phyloP scores from a whole-genome alignment of 2,888 invertebrate species.

The Amblyteles armatorius region DNA sequence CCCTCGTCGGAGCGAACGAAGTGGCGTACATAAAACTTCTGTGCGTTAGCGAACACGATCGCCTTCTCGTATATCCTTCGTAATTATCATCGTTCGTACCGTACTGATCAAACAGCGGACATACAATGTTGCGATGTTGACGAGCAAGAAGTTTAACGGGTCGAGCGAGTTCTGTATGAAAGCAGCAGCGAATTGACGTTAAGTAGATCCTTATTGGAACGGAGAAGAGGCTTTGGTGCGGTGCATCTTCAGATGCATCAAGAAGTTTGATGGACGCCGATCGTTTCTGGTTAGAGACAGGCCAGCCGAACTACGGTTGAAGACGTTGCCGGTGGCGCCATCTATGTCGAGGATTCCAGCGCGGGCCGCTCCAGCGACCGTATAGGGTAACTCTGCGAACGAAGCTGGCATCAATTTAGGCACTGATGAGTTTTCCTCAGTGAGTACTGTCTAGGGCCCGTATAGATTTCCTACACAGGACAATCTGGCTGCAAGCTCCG shows the following conservation, averaged over 20 bases:
- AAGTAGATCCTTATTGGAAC: neutral
- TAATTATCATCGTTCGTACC: slow-evolving; percentile 27
- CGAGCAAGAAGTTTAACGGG: neutral
- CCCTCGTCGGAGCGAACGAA: neutral
- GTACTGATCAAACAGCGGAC: neutral
- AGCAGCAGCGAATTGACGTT: neutral
- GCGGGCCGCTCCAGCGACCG: neutral
- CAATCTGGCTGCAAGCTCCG: no score
- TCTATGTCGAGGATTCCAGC: no score
- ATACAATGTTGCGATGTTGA: slow-evolving; percentile 18
- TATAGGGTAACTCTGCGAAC: neutral
- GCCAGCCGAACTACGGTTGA: no score
- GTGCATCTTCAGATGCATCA: neutral
- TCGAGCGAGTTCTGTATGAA: neutral
- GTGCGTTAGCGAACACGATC: neutral
- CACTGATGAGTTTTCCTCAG: no score
- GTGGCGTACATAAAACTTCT: neutral
- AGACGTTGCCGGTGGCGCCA: no score
- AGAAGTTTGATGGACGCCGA: no score
- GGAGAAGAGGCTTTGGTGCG: neutral
- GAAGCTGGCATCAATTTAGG: neutral
- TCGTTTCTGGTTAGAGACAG: no score
- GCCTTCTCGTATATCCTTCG: neutral
- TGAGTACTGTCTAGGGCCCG: no score
- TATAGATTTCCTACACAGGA: no score